Evolutionary conservation across 2,888 invertebrate species (phyloP).

Genomic region (Nomada lathburiana): DNA sequence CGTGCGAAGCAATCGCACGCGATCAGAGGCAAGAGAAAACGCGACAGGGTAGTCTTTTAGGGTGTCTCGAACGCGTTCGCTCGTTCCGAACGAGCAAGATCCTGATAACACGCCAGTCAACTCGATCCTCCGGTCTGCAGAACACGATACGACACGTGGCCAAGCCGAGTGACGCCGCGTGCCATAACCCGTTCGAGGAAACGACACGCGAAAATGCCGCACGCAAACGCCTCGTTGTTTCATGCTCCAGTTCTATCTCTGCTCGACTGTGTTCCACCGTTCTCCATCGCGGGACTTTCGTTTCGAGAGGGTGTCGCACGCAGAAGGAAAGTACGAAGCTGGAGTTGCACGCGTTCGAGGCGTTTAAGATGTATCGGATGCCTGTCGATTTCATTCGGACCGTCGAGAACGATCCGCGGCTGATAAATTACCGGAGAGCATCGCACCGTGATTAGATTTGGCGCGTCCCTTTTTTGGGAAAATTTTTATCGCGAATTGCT

Average conservation of each 20-base stretch:
- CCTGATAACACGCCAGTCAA: conserved; percentile 21
- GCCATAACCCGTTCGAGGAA: conserved; percentile 58
- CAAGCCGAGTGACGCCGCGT: conserved; percentile 12
- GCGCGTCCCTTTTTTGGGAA: too few relatives aligned
- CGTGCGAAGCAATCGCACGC: conserved; percentile 2
- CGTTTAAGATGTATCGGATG: neutral
- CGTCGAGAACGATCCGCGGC: neutral
- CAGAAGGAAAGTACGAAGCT: conserved; percentile 12
- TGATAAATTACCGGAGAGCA: neutral
- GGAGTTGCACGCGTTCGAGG: neutral
- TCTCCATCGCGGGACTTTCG: conserved; percentile 63
- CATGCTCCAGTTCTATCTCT: conserved; percentile 71
- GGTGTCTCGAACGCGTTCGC: neutral
- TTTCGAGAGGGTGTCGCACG: conserved; percentile 45
- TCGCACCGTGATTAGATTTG: too few relatives aligned
- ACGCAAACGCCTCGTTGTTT: conserved; percentile 67
- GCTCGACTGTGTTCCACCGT: conserved; percentile 42
- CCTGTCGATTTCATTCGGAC: conserved; percentile 9
- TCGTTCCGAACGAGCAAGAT: conserved; percentile 10
- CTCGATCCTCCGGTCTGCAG: conserved; percentile 4
- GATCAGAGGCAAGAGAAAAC: neutral
- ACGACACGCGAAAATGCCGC: conserved; percentile 62
- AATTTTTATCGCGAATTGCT: too few relatives aligned
- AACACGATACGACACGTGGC: conserved; percentile 30
- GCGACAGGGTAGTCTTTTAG: neutral